Conservation (phyloP, 1,140 invertebrate species). For the Brachionus plicatilis region DNA sequence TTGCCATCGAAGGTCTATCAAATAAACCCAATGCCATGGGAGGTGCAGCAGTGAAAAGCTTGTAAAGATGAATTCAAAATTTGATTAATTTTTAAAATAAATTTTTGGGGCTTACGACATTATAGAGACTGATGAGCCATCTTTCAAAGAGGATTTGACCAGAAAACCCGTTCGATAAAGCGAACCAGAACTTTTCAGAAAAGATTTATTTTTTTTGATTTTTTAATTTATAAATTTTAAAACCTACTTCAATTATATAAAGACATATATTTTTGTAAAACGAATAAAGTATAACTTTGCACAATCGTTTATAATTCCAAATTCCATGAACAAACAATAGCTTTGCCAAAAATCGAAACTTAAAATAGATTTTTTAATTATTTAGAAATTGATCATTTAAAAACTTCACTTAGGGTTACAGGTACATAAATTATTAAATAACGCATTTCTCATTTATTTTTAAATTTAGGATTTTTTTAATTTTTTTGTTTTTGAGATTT, state of each 20-base stretch:
- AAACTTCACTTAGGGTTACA: no score
- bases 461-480: no score
- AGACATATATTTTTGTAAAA: conserved; percentile 99
- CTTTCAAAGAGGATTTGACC: conserved; percentile 96
- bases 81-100: background rate
- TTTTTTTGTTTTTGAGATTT: no score
- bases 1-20: conserved; percentile 1
- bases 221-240: background rate
- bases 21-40: conserved; percentile 39
- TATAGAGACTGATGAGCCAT: conserved; percentile 96
- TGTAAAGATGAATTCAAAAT: background rate
- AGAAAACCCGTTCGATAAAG: conserved; percentile 92
- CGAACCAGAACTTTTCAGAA: conserved; percentile 75
- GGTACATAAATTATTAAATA: no score
- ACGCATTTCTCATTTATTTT: no score
- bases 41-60: conserved; percentile 40
- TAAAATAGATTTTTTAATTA: conserved; percentile 44
- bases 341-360: conserved; percentile 69
- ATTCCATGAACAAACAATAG: conserved; percentile 93
- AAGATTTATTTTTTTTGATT: conserved; percentile 44
- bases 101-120: conserved; percentile 65
- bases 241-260: conserved; percentile 80
- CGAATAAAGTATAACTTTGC: conserved; percentile 95
- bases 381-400: no score
- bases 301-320: conserved; percentile 95